Base-by-base conservation (phyloP, 2,888 invertebrate genomes). In the Drosophila heteroneura region DNA sequence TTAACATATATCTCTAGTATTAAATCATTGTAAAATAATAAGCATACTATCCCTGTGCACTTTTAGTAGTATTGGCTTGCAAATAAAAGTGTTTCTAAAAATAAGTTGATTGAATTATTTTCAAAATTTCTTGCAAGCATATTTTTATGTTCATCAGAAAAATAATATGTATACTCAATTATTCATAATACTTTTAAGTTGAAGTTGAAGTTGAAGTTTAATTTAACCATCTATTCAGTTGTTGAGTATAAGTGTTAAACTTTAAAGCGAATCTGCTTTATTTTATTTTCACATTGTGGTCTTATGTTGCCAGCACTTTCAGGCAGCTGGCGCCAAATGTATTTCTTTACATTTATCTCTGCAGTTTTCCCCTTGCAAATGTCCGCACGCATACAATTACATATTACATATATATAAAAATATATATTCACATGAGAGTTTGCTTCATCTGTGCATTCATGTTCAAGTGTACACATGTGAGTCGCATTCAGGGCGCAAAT, bases 401-500 rank as follows among this genome's bases (percentile, higher is more conserved):
- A 66, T 6, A 35, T 28, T 30, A 52, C 30, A 26, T 28, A 22
- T 26, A 26, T 32, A 16, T 33, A 51, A 14, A 37, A 6, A 37
- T 19, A 22, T 28, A 22, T 32, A 39, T 37, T 39, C 30, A 26
- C n/a, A 33, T 39, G 2, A 37, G 26, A 14, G 71, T 22, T 58
- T 53, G 49, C 53, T 49, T 65, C 70, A 47, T 63, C 47, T 64
- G 70, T 44, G 65, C 66, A 82, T 82, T 80, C 71, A 79, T 68
- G 72, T 73, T 83, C 83, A 85, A 83, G 89, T 83, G 69, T 85
- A 64, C 63, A 69, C 41, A 74, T 79, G 60, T 82, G 71, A 57
- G 67, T 80, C 54, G 68, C 62, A 60, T 77, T 74, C 89, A 70
- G 51, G 67, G 51, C 65, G 69, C 69, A 85, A 78, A 89, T 89